Evolutionary conservation across 2,888 invertebrate genomes (phyloP).

Genomic region (Acanthococcus lagerstroemiae): DNA sequence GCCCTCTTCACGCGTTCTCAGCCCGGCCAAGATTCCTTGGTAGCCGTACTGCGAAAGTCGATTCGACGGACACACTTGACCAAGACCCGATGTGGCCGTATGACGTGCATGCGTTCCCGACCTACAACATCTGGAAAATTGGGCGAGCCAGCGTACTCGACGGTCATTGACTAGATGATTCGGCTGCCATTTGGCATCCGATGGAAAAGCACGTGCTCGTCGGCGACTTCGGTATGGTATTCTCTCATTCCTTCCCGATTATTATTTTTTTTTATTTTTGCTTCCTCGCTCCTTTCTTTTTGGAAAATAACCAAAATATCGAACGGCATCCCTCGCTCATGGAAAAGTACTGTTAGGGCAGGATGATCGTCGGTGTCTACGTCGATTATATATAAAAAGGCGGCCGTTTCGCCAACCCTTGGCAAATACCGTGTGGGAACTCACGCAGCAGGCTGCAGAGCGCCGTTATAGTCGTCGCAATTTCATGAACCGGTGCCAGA

Average conservation of each 20-base stretch:
- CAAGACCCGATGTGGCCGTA: no score
- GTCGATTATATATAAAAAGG: no score
- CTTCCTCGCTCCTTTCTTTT: slow-evolving; percentile 4
- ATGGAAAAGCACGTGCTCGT: slow-evolving; percentile 27
- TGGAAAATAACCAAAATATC: slow-evolving; percentile 27
- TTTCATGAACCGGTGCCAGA: slow-evolving; percentile 26
- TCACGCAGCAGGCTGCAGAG: no score
- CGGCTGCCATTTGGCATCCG: slow-evolving; percentile 22
- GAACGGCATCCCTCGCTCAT: neutral
- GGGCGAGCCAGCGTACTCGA: neutral
- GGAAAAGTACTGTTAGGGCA: no score
- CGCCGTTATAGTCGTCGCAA: no score
- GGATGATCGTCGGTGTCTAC: neutral
- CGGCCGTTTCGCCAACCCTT: slow-evolving; percentile 18
- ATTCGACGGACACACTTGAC: no score
- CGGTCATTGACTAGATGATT: slow-evolving; percentile 24
- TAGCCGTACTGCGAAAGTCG: no score
- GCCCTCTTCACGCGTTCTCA: no score
- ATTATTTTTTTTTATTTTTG: neutral
- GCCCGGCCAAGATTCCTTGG: no score
- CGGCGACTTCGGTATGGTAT: slow-evolving; percentile 10
- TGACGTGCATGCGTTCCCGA: neutral
- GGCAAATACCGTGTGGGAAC: slow-evolving; percentile 18
- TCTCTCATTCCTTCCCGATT: neutral
- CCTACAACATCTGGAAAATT: slow-evolving; percentile 15